Conservation (phyloP, 2,113 vertebrate species). For the Proteles cristata region DNA sequence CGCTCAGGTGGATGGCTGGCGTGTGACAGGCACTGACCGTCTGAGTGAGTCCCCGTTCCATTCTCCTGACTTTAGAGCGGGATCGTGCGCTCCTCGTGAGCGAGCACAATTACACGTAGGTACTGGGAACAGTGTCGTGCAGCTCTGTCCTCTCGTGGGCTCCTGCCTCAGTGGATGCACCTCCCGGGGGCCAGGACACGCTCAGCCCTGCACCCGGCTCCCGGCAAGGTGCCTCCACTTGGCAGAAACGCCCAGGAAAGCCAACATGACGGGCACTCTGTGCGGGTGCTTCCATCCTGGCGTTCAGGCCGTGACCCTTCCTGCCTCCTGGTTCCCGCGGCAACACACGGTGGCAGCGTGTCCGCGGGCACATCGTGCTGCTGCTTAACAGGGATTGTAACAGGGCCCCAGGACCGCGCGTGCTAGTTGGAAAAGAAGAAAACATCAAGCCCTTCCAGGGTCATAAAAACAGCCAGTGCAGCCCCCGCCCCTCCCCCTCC, state of each 20-base stretch:
- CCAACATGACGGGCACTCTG: not conserved
- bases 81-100: rapidly evolving
- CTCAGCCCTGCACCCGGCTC: not conserved
- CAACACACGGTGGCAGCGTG: rapidly evolving
- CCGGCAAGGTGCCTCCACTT: not conserved
- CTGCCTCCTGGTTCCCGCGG: rapidly evolving
- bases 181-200: not conserved
- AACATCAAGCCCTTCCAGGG: not conserved
- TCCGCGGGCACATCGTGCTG: not conserved
- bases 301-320: too few relatives aligned
- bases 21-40: not conserved
- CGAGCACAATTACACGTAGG: rapidly evolving
- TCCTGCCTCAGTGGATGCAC: not conserved
- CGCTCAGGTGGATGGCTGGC: not conserved
- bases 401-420: too few relatives aligned
- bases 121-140: not conserved
- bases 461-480: not conserved
- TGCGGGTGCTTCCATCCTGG: not conserved
- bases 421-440: not conserved
- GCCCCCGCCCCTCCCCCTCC: not conserved
- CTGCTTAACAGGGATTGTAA: too few relatives aligned
- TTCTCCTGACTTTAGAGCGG: not conserved
- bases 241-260: not conserved
- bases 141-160: not conserved
- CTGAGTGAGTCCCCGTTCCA: not conserved